Percentiles rank a stretch among this genome's conserved stretches.
Conservation (phyloP, 1,140 invertebrate genomes). For the Drosophila punjabiensis region DNA sequence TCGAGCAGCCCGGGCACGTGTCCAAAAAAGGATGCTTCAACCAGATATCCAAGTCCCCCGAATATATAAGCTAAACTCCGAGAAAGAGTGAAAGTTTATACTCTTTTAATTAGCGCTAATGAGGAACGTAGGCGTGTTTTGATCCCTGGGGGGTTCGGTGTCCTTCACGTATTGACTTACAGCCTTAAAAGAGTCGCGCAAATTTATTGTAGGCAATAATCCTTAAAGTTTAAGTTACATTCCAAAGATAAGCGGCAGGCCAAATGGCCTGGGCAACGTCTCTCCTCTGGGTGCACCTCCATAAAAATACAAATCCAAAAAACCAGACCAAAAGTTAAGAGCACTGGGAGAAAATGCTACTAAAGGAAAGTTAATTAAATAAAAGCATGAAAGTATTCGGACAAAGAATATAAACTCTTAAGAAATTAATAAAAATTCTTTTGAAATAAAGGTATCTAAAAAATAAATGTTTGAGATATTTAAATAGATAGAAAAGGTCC, state of each 20-base stretch:
- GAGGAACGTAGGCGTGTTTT: conserved; percentile 46
- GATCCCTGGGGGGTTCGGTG: background rate
- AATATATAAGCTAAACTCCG: background rate
- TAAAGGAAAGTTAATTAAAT: no score
- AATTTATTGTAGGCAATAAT: conserved; percentile 84
- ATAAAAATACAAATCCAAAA: conserved; percentile 62
- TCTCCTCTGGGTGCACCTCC: conserved; percentile 47
- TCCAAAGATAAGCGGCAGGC: conserved; percentile 74
- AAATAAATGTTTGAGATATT: no score
- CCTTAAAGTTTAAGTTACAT: conserved; percentile 84
- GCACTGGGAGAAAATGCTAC: background rate
- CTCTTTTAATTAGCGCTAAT: conserved; percentile 82
- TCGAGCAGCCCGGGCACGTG: conserved; percentile 55
- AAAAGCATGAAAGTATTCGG: no score
- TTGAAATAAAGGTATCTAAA: no score
- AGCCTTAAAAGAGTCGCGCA: conserved; percentile 68
- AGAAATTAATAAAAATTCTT: no score
- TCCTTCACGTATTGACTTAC: conserved; percentile 65
- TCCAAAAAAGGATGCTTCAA: conserved; percentile 30
- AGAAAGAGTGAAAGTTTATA: conserved; percentile 79
- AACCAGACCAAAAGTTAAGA: conserved; percentile 34
- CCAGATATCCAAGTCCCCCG: background rate
- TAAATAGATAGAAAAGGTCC: no score
- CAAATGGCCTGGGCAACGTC: conserved; percentile 41
- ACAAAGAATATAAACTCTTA: no score